A percentile compares a stretch with the other conserved stretches of the same genome.
Conservation (phyloP, 2,888 invertebrate species). For the Exocentrus adspersus region DNA sequence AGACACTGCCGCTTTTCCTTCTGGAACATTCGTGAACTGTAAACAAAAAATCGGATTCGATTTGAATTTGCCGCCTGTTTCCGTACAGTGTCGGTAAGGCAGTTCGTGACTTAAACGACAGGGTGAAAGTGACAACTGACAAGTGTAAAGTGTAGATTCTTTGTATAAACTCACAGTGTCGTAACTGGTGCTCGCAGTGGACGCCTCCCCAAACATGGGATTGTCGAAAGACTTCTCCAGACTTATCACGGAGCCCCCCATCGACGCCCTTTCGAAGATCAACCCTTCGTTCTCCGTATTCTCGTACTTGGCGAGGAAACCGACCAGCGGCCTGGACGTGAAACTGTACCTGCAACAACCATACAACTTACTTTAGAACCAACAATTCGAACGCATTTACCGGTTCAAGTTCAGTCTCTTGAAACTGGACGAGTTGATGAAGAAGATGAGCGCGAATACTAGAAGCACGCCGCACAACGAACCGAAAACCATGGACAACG, state of each 20-base stretch:
- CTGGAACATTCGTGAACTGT: not conserved
- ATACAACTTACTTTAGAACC: no score
- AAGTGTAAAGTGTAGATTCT: not conserved
- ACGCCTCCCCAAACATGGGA: conserved; percentile 49
- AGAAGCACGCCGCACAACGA: conserved; percentile 36
- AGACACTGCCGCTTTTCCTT: not conserved
- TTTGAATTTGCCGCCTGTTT: no score
- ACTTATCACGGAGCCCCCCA: conserved; percentile 50
- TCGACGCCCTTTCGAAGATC: conserved; percentile 47
- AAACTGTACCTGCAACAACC: conserved; percentile 6
- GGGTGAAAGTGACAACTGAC: no score
- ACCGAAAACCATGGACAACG: conserved; percentile 40
- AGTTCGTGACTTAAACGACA: no score
- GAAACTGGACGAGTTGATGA: conserved; percentile 22
- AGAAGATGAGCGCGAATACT: conserved; percentile 29
- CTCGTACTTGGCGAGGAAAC: conserved; percentile 49
- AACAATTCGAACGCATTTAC: no score
- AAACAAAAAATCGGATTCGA: not conserved
- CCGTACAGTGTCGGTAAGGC: no score
- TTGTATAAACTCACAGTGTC: not conserved
- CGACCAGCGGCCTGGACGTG: conserved; percentile 30
- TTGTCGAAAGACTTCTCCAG: conserved; percentile 54
- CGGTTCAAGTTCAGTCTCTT: conserved; percentile 15
- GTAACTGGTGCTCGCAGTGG: conserved; percentile 26
- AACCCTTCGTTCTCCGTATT: conserved; percentile 50